Evolutionary conservation across 1,140 invertebrate genomes (phyloP).

Genomic region (Drosophila pseudoananassae): DNA sequence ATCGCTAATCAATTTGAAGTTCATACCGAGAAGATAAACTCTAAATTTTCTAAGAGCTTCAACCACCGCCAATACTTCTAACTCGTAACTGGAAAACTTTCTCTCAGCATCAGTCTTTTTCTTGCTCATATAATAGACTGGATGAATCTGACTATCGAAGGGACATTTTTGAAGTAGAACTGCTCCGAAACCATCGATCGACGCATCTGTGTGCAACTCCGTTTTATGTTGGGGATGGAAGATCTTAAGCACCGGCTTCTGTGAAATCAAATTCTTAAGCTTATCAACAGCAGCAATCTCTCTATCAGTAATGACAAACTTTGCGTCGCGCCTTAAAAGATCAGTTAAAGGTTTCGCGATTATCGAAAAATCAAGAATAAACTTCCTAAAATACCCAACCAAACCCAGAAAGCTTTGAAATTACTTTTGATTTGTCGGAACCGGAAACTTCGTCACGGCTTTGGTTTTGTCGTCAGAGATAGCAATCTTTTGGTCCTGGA

Average conservation of each 20-base stretch:
- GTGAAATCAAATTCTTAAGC: background rate
- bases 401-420: too few relatives aligned
- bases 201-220: constrained; percentile 13
- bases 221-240: constrained; percentile 8
- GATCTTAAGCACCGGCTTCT: background rate
- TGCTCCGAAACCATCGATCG: constrained; percentile 11
- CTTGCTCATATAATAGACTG: too few relatives aligned
- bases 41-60: constrained; percentile 5
- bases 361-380: background rate
- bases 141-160: too few relatives aligned
- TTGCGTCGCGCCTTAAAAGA: too few relatives aligned
- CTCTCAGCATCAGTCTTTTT: too few relatives aligned
- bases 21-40: constrained; percentile 11
- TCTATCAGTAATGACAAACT: too few relatives aligned
- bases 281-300: too few relatives aligned
- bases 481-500: too few relatives aligned
- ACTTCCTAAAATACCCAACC: background rate
- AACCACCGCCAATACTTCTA: background rate
- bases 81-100: too few relatives aligned
- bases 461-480: too few relatives aligned
- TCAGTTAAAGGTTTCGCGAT: too few relatives aligned
- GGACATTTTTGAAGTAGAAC: constrained; percentile 4
- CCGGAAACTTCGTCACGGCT: too few relatives aligned
- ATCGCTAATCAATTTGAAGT: constrained; percentile 10
- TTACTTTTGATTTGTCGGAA: background rate